phyloP scores from a whole-genome alignment of 2,113 vertebrate species.

The Dermatemys mawii region DNA sequence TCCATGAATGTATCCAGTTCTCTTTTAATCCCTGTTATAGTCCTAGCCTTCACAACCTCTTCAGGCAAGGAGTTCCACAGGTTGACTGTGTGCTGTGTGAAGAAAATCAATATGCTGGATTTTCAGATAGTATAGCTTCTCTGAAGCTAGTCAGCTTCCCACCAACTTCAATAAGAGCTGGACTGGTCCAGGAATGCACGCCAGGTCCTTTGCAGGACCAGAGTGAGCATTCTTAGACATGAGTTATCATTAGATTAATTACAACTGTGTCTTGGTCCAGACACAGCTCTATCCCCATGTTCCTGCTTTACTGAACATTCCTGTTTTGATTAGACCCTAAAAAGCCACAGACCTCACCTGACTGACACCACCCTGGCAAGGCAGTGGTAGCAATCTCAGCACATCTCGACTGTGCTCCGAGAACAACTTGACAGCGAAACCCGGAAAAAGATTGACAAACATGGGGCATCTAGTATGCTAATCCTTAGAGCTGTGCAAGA shows the following conservation, averaged over 20 bases:
- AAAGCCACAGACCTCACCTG: not conserved
- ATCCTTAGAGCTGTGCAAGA: not conserved
- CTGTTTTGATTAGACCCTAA: not conserved
- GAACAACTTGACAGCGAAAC: fast-evolving
- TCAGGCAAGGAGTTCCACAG: too few species aligned
- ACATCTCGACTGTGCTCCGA: not conserved
- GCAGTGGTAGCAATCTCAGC: not conserved
- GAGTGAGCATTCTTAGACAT: not conserved
- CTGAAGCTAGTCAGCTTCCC: not conserved
- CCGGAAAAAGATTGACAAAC: fast-evolving
- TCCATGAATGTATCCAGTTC: too few species aligned
- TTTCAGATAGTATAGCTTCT: not conserved
- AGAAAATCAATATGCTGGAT: not conserved
- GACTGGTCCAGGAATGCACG: not conserved
- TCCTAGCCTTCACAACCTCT: too few species aligned
- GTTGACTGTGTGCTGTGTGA: too few species aligned
- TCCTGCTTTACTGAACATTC: not conserved
- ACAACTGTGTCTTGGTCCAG: not conserved
- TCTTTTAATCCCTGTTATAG: too few species aligned
- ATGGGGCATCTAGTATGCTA: not conserved
- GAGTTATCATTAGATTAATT: not conserved
- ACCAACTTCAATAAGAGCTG: not conserved
- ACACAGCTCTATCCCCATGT: not conserved
- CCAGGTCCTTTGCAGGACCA: not conserved
- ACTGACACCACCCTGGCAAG: not conserved